These are phyloP conservation scores for Erynnis tages DNA, from an alignment of 2,888 invertebrate species.

Conservation along the genomic window DNA sequence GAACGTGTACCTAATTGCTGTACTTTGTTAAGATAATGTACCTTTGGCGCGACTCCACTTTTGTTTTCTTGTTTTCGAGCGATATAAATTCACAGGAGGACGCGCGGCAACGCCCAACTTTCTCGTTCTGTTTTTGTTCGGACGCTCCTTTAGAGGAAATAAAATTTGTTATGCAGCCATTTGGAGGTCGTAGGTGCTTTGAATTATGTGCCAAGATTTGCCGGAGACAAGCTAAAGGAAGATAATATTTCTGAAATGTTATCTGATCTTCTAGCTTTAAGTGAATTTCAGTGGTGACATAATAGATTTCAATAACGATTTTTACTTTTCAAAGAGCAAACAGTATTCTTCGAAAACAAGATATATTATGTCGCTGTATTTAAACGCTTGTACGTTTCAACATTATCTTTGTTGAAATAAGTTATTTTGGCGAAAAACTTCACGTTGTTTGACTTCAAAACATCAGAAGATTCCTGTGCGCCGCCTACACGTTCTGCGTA, in stretches of 20 bases:
- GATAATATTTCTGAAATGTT: neutral
- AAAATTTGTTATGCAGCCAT: slow-evolving; percentile 71
- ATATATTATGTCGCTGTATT: no score
- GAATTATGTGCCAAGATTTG: slow-evolving; percentile 39
- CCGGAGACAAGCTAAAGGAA: slow-evolving; percentile 27
- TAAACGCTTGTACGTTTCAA: no score
- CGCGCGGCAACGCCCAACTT: slow-evolving; percentile 71
- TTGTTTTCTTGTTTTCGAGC: slow-evolving; percentile 77
- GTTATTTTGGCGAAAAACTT: no score
- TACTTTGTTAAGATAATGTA: slow-evolving; percentile 82
- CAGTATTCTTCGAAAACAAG: no score
- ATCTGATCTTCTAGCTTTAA: neutral
- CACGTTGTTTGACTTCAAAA: neutral
- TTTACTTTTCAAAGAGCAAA: no score
- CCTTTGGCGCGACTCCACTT: slow-evolving; percentile 80
- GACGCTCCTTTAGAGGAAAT: slow-evolving; percentile 62
- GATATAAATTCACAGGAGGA: slow-evolving; percentile 76
- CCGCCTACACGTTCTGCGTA: neutral
- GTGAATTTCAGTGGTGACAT: no score
- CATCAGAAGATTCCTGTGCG: neutral
- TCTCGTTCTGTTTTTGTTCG: slow-evolving; percentile 74
- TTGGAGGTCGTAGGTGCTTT: slow-evolving; percentile 58
- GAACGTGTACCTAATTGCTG: slow-evolving; percentile 82
- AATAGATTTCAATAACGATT: no score
- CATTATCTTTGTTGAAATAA: no score